Conservation (phyloP, 2,113 vertebrate genomes). For the Strix uralensis region DNA sequence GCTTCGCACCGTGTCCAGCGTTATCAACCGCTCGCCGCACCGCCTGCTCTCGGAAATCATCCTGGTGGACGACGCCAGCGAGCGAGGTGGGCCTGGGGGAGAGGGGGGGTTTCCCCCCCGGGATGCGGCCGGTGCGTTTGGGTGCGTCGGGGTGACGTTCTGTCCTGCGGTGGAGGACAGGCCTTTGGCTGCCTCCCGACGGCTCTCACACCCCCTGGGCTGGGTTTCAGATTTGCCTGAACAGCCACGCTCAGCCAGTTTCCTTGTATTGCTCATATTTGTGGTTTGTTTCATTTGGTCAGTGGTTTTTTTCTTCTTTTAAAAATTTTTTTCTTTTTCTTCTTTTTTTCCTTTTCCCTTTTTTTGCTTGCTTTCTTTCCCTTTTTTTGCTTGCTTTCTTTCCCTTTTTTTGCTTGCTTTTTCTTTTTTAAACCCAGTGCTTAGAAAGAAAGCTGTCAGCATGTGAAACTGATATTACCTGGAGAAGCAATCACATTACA, state of each 20-base stretch:
- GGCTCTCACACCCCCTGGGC: neutral
- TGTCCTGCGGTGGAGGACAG: too few species aligned
- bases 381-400: too few species aligned
- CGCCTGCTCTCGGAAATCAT: slow-evolving; percentile 88
- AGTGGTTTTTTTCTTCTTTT: neutral
- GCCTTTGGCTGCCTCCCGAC: too few species aligned
- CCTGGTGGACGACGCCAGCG: slow-evolving; percentile 95
- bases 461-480: neutral
- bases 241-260: neutral
- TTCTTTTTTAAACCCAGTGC: neutral
- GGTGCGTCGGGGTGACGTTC: too few species aligned
- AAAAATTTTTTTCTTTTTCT: neutral
- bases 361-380: too few species aligned
- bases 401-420: too few species aligned
- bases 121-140: too few species aligned
- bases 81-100: slow-evolving; percentile 80
- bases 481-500: fast-evolving
- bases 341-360: neutral
- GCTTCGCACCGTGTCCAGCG: slow-evolving; percentile 91
- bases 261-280: neutral
- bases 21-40: slow-evolving; percentile 87
- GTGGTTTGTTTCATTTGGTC: neutral
- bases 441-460: neutral
- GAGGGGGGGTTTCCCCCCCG: too few species aligned
- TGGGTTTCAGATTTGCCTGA: neutral